Evolutionary conservation across 1,140 invertebrate genomes (phyloP).

Genomic region (Megalonaias nervosa): DNA sequence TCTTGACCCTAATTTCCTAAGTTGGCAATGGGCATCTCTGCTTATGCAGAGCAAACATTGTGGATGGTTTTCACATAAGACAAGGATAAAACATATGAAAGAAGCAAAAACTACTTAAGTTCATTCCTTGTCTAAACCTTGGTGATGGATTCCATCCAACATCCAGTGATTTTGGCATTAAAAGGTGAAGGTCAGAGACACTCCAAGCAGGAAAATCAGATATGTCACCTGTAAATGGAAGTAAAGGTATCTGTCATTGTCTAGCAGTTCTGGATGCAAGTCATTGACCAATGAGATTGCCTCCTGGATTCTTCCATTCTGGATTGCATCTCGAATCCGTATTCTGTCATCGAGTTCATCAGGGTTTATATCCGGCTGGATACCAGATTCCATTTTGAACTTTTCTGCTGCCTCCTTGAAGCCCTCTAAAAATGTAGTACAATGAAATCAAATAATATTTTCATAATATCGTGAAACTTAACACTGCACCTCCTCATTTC

Average conservation of each 20-base stretch:
- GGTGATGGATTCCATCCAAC: no score
- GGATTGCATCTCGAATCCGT: constrained; percentile 94
- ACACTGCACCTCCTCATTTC: no score
- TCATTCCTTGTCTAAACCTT: no score
- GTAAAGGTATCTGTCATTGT: constrained; percentile 95
- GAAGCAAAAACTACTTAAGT: no score
- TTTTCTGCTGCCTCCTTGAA: constrained; percentile 99
- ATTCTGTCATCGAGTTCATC: constrained; percentile 94
- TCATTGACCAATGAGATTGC: constrained; percentile 95
- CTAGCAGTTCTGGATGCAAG: constrained; percentile 93
- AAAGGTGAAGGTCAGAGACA: neutral
- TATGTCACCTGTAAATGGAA: constrained; percentile 90
- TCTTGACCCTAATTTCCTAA: no score
- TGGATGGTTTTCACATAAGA: no score
- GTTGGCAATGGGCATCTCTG: no score
- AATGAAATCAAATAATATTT: no score
- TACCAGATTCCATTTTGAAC: constrained; percentile 94
- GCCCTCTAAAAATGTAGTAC: constrained; percentile 80
- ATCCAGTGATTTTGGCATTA: no score
- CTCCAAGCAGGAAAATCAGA: neutral
- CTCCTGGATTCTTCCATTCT: constrained; percentile 92
- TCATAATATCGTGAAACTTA: no score
- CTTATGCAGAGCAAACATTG: no score
- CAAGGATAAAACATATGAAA: no score
- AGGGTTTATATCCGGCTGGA: constrained; percentile 88